phyloP scores from a whole-genome alignment of 2,797 vertebrate genomes.

The Gallinago nigripennis region DNA sequence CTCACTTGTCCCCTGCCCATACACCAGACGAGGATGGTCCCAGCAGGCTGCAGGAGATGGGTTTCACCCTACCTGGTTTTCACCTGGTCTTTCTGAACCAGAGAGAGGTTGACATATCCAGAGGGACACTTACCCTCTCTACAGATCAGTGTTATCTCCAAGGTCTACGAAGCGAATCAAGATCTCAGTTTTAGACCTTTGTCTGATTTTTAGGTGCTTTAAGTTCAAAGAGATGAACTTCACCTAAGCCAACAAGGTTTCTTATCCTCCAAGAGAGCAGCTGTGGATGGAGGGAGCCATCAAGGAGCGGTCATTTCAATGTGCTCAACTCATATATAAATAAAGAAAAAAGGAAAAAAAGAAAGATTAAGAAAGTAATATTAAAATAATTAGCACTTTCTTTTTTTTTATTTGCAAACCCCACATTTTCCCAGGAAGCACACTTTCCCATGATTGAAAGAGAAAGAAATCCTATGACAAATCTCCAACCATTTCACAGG shows the following conservation, averaged over 20 bases:
- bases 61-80: neutral
- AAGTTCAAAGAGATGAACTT: neutral
- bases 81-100: neutral
- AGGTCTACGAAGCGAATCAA: accelerated
- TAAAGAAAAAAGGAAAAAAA: accelerated
- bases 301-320: neutral
- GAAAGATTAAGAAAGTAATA: neutral
- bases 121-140: neutral
- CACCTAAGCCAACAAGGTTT: neutral
- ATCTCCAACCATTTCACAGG: neutral
- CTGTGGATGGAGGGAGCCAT: neutral
- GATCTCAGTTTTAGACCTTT: neutral
- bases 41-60: neutral
- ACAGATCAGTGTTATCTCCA: neutral
- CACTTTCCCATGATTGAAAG: neutral
- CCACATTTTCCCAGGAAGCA: neutral
- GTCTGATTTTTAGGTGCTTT: neutral
- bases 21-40: neutral
- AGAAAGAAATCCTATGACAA: neutral
- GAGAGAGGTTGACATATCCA: neutral
- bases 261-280: neutral
- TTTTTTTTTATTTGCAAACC: neutral
- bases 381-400: neutral
- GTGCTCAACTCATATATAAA: neutral
- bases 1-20: neutral